phyloP scores from a whole-genome alignment of 2,797 vertebrate genomes.

The Xenopus petersii region DNA sequence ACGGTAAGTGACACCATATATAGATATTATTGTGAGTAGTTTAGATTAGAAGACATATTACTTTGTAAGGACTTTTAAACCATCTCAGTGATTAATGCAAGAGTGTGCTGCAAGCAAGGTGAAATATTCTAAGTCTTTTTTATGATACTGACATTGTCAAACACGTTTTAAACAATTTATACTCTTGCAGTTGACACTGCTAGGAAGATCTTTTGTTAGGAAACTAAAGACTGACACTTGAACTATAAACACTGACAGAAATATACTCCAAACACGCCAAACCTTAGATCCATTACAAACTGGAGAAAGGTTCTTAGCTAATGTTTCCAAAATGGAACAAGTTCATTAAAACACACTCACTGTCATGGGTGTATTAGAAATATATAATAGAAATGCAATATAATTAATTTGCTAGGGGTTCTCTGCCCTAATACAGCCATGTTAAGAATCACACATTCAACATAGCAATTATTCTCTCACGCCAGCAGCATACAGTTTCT shows the following conservation, averaged over 20 bases:
- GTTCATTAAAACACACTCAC: too few relatives aligned
- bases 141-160: constrained; percentile 24
- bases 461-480: too few relatives aligned
- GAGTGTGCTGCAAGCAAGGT: background rate
- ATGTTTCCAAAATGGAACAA: too few relatives aligned
- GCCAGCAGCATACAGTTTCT: too few relatives aligned
- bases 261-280: constrained; percentile 14
- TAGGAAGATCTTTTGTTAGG: constrained; percentile 18
- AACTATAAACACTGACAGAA: constrained; percentile 26
- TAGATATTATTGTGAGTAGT: constrained; percentile 9
- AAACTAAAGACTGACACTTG: constrained; percentile 12
- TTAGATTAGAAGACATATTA: constrained; percentile 1
- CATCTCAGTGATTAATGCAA: constrained; percentile 4
- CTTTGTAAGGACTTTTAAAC: constrained; percentile 29
- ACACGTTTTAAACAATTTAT: constrained; percentile 6
- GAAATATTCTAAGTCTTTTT: background rate
- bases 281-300: constrained; percentile 13
- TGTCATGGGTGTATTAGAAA: too few relatives aligned
- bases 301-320: background rate
- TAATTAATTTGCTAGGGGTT: too few relatives aligned
- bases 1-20: constrained; percentile 12
- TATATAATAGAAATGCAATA: too few relatives aligned
- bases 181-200: background rate
- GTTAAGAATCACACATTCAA: too few relatives aligned
- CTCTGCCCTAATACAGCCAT: too few relatives aligned